These are phyloP conservation scores for Drosophila lowei DNA, from an alignment of 1,140 invertebrate genomes.

Conservation along the genomic window DNA sequence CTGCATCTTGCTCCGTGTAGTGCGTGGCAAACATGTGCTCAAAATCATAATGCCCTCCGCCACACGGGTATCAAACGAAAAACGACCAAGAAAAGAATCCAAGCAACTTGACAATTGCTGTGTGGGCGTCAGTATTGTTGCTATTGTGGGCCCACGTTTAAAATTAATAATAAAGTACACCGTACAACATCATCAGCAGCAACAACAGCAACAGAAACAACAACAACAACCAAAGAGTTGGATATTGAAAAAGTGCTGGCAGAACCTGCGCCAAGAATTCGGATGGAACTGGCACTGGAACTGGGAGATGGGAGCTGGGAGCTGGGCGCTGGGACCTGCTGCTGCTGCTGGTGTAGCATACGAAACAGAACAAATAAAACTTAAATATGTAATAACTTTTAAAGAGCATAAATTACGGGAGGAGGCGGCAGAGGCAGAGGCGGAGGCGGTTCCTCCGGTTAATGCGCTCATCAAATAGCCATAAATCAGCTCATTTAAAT, in stretches of 20 bases:
- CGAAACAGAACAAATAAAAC: conserved; percentile 32
- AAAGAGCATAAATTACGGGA: conserved; percentile 21
- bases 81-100: conserved; percentile 48
- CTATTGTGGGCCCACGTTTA: conserved; percentile 62
- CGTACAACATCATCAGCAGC: conserved; percentile 35
- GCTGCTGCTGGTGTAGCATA: conserved; percentile 37
- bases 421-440: background rate
- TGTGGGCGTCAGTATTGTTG: conserved; percentile 70
- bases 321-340: background rate
- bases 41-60: too few relatives aligned
- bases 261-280: conserved; percentile 56
- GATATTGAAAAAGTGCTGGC: conserved; percentile 45
- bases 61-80: background rate
- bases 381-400: conserved; percentile 63
- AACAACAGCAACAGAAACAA: conserved; percentile 9
- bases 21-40: too few relatives aligned
- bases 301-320: conserved; percentile 13
- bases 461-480: conserved; percentile 75
- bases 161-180: conserved; percentile 79
- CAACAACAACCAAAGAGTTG: conserved; percentile 54
- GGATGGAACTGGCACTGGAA: conserved; percentile 16
- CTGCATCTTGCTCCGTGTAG: too few relatives aligned
- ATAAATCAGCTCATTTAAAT: conserved; percentile 79
- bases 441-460: conserved; percentile 24
- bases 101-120: conserved; percentile 73